Evolutionary conservation across 2,797 vertebrate species (phyloP).

Genomic region (Trachurus trachurus): DNA sequence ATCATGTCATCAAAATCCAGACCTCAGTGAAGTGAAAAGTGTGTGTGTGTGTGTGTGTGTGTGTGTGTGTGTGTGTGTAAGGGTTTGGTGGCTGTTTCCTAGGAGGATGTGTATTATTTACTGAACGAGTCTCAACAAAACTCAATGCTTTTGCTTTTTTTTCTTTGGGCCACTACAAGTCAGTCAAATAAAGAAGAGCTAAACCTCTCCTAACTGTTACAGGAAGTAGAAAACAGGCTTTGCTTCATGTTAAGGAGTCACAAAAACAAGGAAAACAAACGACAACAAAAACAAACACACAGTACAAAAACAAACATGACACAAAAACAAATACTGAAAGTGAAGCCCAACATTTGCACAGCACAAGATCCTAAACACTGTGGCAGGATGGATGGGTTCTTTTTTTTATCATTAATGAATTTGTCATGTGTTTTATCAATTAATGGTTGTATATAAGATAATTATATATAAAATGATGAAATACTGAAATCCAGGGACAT

Average conservation of each 20-base stretch:
- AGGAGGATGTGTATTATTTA: conserved; percentile 4
- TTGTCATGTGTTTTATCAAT: not conserved
- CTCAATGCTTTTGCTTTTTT: not conserved
- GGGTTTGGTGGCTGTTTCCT: conserved; percentile 6
- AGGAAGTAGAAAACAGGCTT: not conserved
- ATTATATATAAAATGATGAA: not conserved
- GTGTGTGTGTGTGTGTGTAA: not conserved
- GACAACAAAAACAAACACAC: too few species aligned
- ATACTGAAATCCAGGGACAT: too few species aligned
- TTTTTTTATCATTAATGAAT: not conserved
- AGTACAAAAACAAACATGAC: too few species aligned
- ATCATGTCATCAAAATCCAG: conserved; percentile 26
- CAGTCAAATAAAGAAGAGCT: not conserved
- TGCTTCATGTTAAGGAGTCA: not conserved
- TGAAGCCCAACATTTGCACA: not conserved
- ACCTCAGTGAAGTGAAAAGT: not conserved
- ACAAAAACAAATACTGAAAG: not conserved
- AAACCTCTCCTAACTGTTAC: not conserved
- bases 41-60: not conserved
- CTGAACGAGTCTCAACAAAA: not conserved
- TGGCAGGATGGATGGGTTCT: not conserved
- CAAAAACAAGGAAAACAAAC: not conserved
- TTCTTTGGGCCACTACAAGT: not conserved
- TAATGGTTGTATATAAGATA: too few species aligned
- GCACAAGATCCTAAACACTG: not conserved